Base-by-base conservation (phyloP, 2,797 vertebrate genomes). In the Adrianichthys oophorus region DNA sequence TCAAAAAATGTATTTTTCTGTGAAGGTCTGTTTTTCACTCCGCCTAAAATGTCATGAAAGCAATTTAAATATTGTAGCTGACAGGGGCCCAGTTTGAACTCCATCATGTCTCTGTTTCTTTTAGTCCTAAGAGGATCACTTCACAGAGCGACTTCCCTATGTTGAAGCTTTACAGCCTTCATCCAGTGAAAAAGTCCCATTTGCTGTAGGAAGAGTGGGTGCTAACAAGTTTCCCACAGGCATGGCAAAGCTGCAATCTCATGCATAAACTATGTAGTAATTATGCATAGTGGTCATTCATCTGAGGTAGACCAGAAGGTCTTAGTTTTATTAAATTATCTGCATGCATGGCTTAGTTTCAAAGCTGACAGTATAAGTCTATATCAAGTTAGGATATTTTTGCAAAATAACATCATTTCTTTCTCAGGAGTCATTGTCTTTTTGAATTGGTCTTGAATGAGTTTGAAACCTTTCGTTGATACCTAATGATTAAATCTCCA, bases 271-370 rank as follows among this genome's bases (percentile, higher is more conserved):
- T 29, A n/a, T 49, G 66, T 46, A 45, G 6, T 21, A 24, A 56
- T 59, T 76, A 56, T 61, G 53, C 44, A 32, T 17, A 23, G 41
- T 63, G 55, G 57, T 21, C 64, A 54, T 48, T 14, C 55, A 46
- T 75, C 56, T 63, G 58, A 44, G 52, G 42, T 24, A 13, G 58
- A 78, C 58, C 59, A 23, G 69, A 69, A 59, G 48, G 59, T 51
- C 41, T 50, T 52, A 71, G 68, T 57, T 76, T 68, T 48, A 23
- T 56, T 54, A 68, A 72, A 64, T 79, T 48, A 76, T 78, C 46
- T 59, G 52, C 41, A 45, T 53, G 55, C 44, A 21, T 48, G 51
- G 7, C 40, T 52, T 68, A 56, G 67, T 70, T 79, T 53, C 54
- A 58, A n/a, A 19, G 56, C 65, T 72, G 64, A 26, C 65, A 60